Conservation (phyloP, 64 coral and sea anemone species). For the Pocillopora damicornis region DNA sequence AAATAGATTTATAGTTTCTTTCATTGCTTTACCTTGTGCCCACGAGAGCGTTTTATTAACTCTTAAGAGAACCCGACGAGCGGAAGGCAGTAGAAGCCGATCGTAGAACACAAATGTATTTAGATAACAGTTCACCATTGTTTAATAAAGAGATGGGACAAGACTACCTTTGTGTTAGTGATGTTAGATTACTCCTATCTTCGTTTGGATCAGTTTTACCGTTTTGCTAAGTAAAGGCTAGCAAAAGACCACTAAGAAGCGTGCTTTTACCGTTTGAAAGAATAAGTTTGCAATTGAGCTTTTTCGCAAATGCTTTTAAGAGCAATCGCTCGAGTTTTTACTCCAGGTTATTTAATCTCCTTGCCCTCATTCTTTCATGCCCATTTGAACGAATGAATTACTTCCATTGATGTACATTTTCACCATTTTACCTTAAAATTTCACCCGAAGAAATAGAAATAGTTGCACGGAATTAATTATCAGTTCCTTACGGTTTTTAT, state of each 20-base stretch:
- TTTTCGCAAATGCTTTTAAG: no score
- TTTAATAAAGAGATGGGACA: constrained; percentile 38
- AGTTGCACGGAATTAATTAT: neutral
- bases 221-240: constrained; percentile 8
- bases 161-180: constrained; percentile 27
- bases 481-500: neutral
- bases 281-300: neutral
- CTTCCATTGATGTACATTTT: no score
- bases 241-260: neutral
- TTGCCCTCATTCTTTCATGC: no score
- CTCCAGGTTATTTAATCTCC: no score
- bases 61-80: neutral
- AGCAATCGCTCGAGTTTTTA: no score
- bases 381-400: no score
- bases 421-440: no score
- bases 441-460: no score
- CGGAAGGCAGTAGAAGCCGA: constrained; percentile 22
- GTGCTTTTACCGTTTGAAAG: neutral
- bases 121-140: constrained; percentile 42
- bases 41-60: neutral
- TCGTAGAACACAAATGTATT: constrained; percentile 28
- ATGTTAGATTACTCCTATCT: constrained; percentile 33
- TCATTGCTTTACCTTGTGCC: constrained; percentile 2
- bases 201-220: constrained; percentile 1
- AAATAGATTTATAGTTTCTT: constrained; percentile 29